Evolutionary conservation across 2,113 vertebrate genomes (phyloP), one percentile per base, ranked within the genome.

Genomic region (Siniperca knerii): DNA sequence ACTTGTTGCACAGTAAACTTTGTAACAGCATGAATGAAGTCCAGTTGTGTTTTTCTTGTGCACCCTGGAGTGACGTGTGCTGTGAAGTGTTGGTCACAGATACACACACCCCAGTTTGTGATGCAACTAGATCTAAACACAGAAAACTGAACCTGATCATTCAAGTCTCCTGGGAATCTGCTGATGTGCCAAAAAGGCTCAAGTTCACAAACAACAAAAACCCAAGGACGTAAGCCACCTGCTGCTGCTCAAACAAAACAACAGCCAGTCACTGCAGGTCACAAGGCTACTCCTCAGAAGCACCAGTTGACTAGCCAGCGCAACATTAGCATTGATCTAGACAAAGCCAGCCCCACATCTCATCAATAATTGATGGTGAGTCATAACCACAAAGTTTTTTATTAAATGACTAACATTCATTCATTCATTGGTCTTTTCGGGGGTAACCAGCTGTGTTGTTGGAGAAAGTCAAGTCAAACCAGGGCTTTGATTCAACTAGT

Each of bases 211-310:
- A 81, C 81, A 90, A 93, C 93, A 95, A 94, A 92, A 93, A 86
- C 70, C 85, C 84, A 89, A 92, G 88, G 90, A 94, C 90, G 89
- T 90, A 91, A 85, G 87, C 93, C 96, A 95, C 95, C 95, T 96
- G 95, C 95, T 95, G 94, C 92, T 90, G 40, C 52, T 83, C 68
- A 81, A 90, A 94, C 93, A 94, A 94, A 93, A 92, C 92, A 92
- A 88, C 86, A 90, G 86, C 77, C 88, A 62, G 81, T 75, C 82
- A 60, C 90, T 87, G 85, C 90, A 92, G 92, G 92, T 93, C 87
- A 85, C 88, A 82, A 35, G 25, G 87, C 90, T 88, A 55, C 88
- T 90, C 71, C 82, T 86, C 74, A 90, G 81, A 86, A 91, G 88
- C 88, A 29, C 80, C 75, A 15, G 86, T 29, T 84, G 68, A 80